These are phyloP conservation scores for Brachypalpus laphriformis DNA, from an alignment of 2,888 invertebrate species.

Conservation along the genomic window DNA sequence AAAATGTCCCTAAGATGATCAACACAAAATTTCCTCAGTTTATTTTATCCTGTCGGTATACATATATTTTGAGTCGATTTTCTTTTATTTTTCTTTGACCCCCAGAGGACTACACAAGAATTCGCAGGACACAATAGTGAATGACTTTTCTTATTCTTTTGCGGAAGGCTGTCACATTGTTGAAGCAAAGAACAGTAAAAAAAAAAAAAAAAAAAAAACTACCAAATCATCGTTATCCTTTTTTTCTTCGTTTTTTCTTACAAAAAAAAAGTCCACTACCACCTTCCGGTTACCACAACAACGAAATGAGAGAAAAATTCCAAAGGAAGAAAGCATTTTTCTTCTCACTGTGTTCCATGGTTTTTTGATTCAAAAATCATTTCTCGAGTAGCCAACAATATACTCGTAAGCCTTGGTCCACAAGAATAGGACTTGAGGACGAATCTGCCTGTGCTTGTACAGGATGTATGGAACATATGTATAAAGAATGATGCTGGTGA, in stretches of 20 bases:
- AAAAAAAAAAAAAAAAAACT: conserved; percentile 5
- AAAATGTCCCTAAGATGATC: conserved; percentile 43
- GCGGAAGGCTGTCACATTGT: conserved; percentile 1
- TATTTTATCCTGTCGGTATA: conserved; percentile 17
- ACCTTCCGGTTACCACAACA: not conserved
- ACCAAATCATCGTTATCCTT: conserved; percentile 54
- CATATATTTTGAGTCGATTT: not conserved
- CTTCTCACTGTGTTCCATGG: not conserved
- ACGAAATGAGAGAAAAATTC: not conserved
- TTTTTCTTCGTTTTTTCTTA: not conserved
- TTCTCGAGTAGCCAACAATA: not conserved
- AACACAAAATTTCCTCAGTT: conserved; percentile 47
- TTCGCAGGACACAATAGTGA: conserved; percentile 26
- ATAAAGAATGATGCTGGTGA: conserved; percentile 5
- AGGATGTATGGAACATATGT: conserved; percentile 39
- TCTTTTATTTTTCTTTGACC: not conserved
- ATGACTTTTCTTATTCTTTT: conserved; percentile 36
- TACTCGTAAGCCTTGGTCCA: too few species aligned
- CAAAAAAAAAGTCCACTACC: conserved; percentile 22
- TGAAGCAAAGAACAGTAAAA: not conserved
- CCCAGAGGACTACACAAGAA: conserved; percentile 9
- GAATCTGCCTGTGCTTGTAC: conserved; percentile 8
- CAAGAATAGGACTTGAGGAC: not conserved
- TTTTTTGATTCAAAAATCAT: conserved; percentile 11
- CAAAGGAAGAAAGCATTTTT: conserved; percentile 6